These are phyloP conservation scores for Eupithecia abbreviata DNA, from an alignment of 2,888 invertebrate species.

Conservation along the genomic window DNA sequence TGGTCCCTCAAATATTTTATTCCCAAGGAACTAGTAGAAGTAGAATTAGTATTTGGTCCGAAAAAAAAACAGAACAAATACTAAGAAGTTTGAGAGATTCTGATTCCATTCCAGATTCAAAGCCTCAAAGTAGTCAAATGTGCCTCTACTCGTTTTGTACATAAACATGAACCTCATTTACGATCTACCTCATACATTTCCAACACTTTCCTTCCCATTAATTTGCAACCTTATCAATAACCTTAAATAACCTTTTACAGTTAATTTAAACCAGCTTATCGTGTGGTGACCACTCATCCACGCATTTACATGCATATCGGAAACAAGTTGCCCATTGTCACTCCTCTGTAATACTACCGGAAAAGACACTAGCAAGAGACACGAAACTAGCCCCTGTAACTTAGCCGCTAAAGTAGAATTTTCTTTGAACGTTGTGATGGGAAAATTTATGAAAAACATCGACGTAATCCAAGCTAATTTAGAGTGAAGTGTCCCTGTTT, in stretches of 20 bases:
- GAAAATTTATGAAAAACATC: slow-evolving; percentile 63
- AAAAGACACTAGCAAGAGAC: slow-evolving; percentile 56
- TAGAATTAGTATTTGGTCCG: too few species aligned
- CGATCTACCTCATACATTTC: neutral
- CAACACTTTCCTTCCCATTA: slow-evolving; percentile 28
- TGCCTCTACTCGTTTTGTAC: neutral
- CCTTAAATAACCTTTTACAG: slow-evolving; percentile 47
- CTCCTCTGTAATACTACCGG: slow-evolving; percentile 75
- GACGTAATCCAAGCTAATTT: slow-evolving; percentile 36
- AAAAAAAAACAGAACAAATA: too few species aligned
- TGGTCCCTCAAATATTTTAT: too few species aligned
- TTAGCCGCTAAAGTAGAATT: slow-evolving; percentile 36
- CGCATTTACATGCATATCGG: slow-evolving; percentile 81
- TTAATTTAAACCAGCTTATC: slow-evolving; percentile 55
- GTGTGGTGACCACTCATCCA: slow-evolving; percentile 77
- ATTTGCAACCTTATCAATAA: slow-evolving; percentile 39
- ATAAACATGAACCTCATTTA: neutral
- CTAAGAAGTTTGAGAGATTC: too few species aligned
- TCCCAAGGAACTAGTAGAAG: too few species aligned
- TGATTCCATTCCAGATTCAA: too few species aligned
- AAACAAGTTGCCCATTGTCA: slow-evolving; percentile 79
- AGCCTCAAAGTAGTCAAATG: neutral
- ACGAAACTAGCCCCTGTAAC: slow-evolving; percentile 51
- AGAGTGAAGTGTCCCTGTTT: slow-evolving; percentile 26
- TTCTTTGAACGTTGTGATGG: slow-evolving; percentile 38